Percentiles rank a stretch among this genome's conserved stretches.
Evolutionary conservation across 2,797 vertebrate species (phyloP).

Genomic region (Vipera latastei): DNA sequence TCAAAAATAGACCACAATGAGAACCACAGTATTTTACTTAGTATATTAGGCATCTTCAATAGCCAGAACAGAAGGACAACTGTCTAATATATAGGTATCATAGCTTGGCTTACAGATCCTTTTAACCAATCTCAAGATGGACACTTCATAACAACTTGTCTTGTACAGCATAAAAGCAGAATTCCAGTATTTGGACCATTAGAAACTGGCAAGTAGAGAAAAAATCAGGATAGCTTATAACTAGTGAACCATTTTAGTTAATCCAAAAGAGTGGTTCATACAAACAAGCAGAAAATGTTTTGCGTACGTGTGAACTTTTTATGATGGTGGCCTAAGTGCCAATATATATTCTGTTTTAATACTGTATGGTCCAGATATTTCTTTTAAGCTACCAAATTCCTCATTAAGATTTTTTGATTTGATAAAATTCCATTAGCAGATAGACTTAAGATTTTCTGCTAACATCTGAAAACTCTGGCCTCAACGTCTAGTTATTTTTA

Average conservation of each 20-base stretch:
- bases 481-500: not conserved
- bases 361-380: not conserved
- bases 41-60: not conserved
- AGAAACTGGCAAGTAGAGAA: not conserved
- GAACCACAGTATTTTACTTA: not conserved
- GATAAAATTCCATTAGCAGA: not conserved
- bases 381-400: not conserved
- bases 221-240: not conserved
- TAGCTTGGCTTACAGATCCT: not conserved
- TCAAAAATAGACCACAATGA: not conserved
- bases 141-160: not conserved
- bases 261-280: not conserved
- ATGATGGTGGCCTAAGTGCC: not conserved
- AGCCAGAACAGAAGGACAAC: not conserved
- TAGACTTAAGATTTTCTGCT: not conserved
- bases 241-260: not conserved
- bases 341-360: not conserved
- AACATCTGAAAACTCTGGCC: not conserved
- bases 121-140: not conserved
- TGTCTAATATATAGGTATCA: not conserved
- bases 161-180: not conserved
- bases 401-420: not conserved
- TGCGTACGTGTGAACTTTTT: no score
- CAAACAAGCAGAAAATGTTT: not conserved
- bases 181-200: not conserved